Percentiles rank a stretch among this genome's conserved stretches.
These are phyloP conservation scores for Drosophila paramelanica DNA, from an alignment of 2,888 invertebrate species.

Conservation along the genomic window DNA sequence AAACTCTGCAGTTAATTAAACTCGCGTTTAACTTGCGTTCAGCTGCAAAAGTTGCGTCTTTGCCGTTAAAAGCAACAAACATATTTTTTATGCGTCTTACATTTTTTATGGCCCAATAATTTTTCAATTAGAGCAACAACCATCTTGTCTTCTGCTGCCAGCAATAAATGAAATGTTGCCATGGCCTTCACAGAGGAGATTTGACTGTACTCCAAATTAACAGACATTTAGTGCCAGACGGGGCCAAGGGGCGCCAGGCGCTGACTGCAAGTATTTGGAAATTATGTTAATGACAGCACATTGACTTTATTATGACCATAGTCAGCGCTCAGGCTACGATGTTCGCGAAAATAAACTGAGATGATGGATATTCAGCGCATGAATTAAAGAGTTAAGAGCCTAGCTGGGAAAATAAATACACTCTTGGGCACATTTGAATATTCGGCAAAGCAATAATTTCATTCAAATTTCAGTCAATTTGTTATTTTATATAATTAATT, in stretches of 20 bases:
- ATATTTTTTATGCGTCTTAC: slow-evolving; percentile 71
- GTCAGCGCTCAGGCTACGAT: background rate
- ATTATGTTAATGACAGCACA: slow-evolving; percentile 78
- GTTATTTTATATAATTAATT: too few relatives aligned
- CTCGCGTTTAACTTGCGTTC: slow-evolving; percentile 49
- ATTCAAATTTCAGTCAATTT: background rate
- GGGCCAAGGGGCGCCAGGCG: slow-evolving; percentile 1
- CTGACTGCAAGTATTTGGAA: slow-evolving; percentile 69
- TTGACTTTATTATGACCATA: slow-evolving; percentile 71
- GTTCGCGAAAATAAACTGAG: slow-evolving; percentile 1
- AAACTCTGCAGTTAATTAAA: slow-evolving; percentile 78
- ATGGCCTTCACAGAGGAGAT: slow-evolving; percentile 30
- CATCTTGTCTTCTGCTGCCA: slow-evolving; percentile 60
- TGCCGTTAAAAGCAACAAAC: slow-evolving; percentile 45
- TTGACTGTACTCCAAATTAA: slow-evolving; percentile 50
- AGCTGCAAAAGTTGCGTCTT: slow-evolving; percentile 38
- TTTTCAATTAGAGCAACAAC: slow-evolving; percentile 75
- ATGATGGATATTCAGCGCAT: slow-evolving; percentile 21
- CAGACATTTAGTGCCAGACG: slow-evolving; percentile 37
- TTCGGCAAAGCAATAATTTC: background rate
- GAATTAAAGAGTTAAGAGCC: slow-evolving; percentile 10
- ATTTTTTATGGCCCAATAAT: slow-evolving; percentile 80
- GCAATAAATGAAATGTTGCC: slow-evolving; percentile 77
- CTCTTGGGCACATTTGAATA: background rate
- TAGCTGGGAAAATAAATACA: background rate